Base-by-base conservation (phyloP, 2,888 invertebrate genomes). In the Endomychus coccineus region DNA sequence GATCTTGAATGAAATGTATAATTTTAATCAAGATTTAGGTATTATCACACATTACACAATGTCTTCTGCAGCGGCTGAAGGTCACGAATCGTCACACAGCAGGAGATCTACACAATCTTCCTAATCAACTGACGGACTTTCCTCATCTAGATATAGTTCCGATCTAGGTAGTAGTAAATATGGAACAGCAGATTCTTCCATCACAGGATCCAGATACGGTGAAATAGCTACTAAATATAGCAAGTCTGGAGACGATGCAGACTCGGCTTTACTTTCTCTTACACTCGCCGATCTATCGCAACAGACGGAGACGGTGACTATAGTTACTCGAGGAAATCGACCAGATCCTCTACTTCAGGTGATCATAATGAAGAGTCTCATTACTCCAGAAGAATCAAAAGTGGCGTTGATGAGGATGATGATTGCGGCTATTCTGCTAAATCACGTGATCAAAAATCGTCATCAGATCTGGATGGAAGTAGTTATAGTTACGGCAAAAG, bases 71-170 rank as follows among this genome's bases (percentile, higher is more conserved):
- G n/a, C n/a, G n/a, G n/a, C 61, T 62, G 63, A 62, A 49, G 59
- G 58, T 16, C 56, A 59, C 22, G 61, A 61, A 39, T 58, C 62
- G 6, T 61, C 61, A 3, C 59, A 57, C 45, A 54, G 52, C 38
- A 48, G 55, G 28, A 50, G 54, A 29, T 44, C 59, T 6, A 49
- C 48, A 17, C 51, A 51, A 33, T 58, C 60, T 4, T 52, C 58
- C 5, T 54, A 54, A 31, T 50, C 56, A 9, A 46, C 51, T 2
- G 60, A 58, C 16, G 55, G 52, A 9, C 24, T 44, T 4, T 48
- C 52, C 5, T 51, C 55, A 1, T 55, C 59, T 4, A 46, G 52
- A 16, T 55, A 58, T 39, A 40, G 39, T 19, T 30, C 48, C n/a
- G 51, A 51, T 22, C 37, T 49, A 23, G 34, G 47, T 0, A 40